Percentiles rank a stretch among this genome's conserved stretches.
Evolutionary conservation across 2,888 invertebrate genomes (phyloP).

Genomic region (Arenicola marina): DNA sequence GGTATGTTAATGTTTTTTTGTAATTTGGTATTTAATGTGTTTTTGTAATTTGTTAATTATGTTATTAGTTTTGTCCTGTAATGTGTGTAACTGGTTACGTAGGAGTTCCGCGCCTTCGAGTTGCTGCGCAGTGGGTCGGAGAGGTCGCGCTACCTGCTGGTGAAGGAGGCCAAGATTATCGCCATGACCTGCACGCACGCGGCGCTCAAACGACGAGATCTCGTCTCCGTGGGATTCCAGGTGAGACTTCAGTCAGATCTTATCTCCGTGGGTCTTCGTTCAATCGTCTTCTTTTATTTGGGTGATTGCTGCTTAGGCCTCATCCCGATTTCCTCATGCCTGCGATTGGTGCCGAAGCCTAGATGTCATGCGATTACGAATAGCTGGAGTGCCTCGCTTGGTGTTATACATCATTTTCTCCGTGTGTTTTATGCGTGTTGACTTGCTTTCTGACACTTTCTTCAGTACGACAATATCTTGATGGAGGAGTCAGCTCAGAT

Average conservation of each 20-base stretch:
- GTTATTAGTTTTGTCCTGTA: neutral
- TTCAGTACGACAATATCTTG: constrained; percentile 92
- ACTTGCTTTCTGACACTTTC: no score
- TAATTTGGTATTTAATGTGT: neutral
- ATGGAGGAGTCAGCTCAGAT: constrained; percentile 99
- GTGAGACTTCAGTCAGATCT: constrained; percentile 42
- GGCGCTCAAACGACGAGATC: constrained; percentile 91
- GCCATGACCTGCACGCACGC: constrained; percentile 99
- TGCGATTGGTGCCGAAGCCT: no score
- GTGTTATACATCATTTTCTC: no score
- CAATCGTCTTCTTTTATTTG: no score
- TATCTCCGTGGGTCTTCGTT: no score
- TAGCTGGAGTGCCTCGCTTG: no score
- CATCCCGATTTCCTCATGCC: no score
- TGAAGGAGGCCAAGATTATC: constrained; percentile 98
- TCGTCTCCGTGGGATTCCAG: constrained; percentile 84
- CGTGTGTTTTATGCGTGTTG: constrained; percentile 20
- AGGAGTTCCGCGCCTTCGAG: constrained; percentile 97
- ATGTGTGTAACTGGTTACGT: neutral
- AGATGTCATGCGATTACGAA: no score
- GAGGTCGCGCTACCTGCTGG: constrained; percentile 91
- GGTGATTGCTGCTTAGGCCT: no score
- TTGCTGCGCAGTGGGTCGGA: constrained; percentile 92
- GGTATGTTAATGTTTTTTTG: neutral
- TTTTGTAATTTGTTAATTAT: neutral